Percentiles rank a stretch among this genome's conserved stretches.
Conservation (phyloP, 2,888 invertebrate genomes). For the Tetranychus truncatus region DNA sequence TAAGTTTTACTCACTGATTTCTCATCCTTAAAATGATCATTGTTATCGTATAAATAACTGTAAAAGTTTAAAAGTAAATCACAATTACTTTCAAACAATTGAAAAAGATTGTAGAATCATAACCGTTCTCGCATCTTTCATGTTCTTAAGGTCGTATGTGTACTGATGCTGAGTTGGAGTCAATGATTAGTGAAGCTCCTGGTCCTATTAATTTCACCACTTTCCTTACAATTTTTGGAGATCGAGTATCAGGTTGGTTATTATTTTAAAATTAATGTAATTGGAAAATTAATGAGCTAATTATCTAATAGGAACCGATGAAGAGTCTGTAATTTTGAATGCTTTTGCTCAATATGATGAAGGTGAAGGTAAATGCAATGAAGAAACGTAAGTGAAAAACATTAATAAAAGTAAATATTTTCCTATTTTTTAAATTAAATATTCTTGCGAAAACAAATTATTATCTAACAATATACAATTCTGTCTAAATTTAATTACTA, state of each 20-base stretch:
- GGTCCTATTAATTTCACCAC: conserved; percentile 91
- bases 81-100: background rate
- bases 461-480: no score
- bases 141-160: conserved; percentile 47
- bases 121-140: background rate
- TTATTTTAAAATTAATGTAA: conserved; percentile 3
- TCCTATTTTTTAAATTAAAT: background rate
- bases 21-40: background rate
- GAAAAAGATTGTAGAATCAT: background rate
- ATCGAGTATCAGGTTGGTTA: conserved; percentile 57
- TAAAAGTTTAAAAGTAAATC: background rate
- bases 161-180: conserved; percentile 72
- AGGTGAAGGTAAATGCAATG: conserved; percentile 35
- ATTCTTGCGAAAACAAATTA: background rate
- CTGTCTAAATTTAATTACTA: no score
- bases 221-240: conserved; percentile 73
- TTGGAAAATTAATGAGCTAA: background rate
- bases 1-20: conserved; percentile 16
- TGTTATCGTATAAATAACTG: no score
- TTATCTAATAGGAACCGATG: conserved; percentile 47
- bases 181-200: conserved; percentile 67
- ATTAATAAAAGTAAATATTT: no score
- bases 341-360: conserved; percentile 85
- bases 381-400: conserved; percentile 27
- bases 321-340: conserved; percentile 74